These are phyloP conservation scores for Lagothrix lagotricha DNA, from an alignment of 2,797 vertebrate species.

Conservation along the genomic window DNA sequence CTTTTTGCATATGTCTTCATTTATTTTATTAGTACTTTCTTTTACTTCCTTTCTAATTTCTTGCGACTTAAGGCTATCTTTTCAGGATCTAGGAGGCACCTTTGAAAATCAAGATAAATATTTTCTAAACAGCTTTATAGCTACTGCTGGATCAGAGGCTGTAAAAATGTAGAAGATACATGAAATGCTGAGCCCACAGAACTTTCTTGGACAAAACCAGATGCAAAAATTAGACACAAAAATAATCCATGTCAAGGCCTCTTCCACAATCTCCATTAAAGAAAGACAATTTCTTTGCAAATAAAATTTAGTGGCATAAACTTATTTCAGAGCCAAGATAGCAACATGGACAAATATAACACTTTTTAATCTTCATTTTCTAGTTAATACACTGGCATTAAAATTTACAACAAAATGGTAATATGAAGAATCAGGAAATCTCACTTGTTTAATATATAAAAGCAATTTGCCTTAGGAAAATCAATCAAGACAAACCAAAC, in stretches of 20 bases:
- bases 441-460: background rate
- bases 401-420: background rate
- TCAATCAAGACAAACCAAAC: background rate
- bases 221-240: background rate
- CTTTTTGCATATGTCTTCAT: background rate
- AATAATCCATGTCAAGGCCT: background rate
- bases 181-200: background rate
- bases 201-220: background rate
- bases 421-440: background rate
- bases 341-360: background rate
- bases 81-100: background rate
- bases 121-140: background rate
- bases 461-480: background rate
- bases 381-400: background rate
- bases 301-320: background rate
- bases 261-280: background rate
- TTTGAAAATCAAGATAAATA: constrained; percentile 37
- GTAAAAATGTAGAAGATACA: background rate
- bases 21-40: background rate
- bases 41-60: background rate
- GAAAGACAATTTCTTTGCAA: background rate
- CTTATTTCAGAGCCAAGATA: background rate
- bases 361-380: background rate
- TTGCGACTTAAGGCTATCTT: background rate
- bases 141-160: background rate